These are phyloP conservation scores for Lepus europaeus DNA, from an alignment of 2,113 vertebrate species.

Conservation along the genomic window DNA sequence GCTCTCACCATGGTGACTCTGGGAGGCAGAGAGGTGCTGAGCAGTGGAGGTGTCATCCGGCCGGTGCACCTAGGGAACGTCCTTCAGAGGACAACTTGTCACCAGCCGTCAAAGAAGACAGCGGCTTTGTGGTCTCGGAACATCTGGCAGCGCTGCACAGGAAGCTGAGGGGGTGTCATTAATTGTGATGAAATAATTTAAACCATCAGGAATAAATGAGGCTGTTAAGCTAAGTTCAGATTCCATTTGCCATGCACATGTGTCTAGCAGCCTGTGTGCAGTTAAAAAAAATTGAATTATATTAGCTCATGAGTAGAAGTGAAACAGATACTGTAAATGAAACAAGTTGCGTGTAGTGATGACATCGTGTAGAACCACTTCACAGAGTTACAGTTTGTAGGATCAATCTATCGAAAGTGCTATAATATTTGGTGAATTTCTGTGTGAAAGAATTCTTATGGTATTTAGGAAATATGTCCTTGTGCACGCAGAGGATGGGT, in stretches of 20 bases:
- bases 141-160: constrained; percentile 96
- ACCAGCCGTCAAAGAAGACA: constrained; percentile 93
- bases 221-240: constrained; percentile 96
- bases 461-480: neutral
- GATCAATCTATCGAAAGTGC: constrained; percentile 80
- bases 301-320: constrained; percentile 89
- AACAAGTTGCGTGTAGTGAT: constrained; percentile 87
- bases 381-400: constrained; percentile 81
- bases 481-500: neutral
- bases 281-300: constrained; percentile 87
- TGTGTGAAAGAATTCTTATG: constrained; percentile 48
- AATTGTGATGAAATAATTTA: constrained; percentile 99
- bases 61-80: constrained; percentile 89
- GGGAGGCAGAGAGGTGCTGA: constrained; percentile 88
- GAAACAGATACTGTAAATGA: constrained; percentile 90
- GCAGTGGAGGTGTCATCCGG: constrained; percentile 91
- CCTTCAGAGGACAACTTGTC: constrained; percentile 97
- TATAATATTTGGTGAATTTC: constrained; percentile 68
- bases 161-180: constrained; percentile 97
- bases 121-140: constrained; percentile 96
- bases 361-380: constrained; percentile 87
- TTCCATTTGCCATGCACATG: constrained; percentile 93
- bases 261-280: constrained; percentile 90
- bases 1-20: constrained; percentile 85
- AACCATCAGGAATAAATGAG: constrained; percentile 99